phyloP scores from a whole-genome alignment of 2,888 invertebrate species.

The Baccha elongata region DNA sequence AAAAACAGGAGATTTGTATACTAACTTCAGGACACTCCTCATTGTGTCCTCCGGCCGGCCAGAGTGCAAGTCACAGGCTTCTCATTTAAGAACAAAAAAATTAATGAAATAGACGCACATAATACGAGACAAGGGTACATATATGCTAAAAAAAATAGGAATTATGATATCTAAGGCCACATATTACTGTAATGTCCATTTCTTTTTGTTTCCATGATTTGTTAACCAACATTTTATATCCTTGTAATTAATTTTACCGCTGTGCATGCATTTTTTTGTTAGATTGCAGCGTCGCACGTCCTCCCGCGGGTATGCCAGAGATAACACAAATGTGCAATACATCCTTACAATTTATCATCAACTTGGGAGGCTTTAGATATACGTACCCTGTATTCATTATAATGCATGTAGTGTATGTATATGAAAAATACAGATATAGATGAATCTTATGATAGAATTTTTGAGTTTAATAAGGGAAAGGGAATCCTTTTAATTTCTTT shows the following conservation, averaged over 20 bases:
- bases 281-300: slow-evolving; percentile 35
- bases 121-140: slow-evolving; percentile 51
- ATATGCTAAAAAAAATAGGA: slow-evolving; percentile 33
- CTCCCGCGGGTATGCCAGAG: slow-evolving; percentile 59
- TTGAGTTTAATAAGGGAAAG: no score
- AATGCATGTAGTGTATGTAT: no score
- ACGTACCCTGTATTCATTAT: background rate
- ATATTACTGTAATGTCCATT: slow-evolving; percentile 68
- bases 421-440: no score
- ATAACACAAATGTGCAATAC: slow-evolving; percentile 72
- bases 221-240: slow-evolving; percentile 55
- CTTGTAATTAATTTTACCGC: slow-evolving; percentile 53
- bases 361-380: slow-evolving; percentile 63
- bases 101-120: no score
- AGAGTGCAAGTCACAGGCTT: slow-evolving; percentile 33
- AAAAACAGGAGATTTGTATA: slow-evolving; percentile 63
- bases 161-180: slow-evolving; percentile 66
- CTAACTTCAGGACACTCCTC: slow-evolving; percentile 58
- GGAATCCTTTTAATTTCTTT: no score
- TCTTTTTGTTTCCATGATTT: slow-evolving; percentile 57
- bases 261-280: slow-evolving; percentile 55
- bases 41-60: slow-evolving; percentile 17
- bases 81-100: no score
- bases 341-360: slow-evolving; percentile 68
- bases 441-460: no score